These are phyloP conservation scores for Xylophagus ater DNA, from an alignment of 2,888 invertebrate species.

Conservation along the genomic window DNA sequence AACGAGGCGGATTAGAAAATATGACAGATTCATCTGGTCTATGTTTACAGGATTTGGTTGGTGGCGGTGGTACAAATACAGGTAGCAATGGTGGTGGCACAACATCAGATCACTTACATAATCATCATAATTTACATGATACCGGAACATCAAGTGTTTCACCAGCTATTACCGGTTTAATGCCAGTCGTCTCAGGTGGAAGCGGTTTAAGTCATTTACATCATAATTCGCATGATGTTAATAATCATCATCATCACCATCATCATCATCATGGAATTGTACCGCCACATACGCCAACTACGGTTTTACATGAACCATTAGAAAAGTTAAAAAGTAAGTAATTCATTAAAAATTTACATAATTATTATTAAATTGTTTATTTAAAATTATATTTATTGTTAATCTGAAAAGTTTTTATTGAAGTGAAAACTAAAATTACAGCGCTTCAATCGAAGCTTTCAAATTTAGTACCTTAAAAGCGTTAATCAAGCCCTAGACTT, in stretches of 20 bases:
- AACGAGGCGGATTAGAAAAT: slow-evolving; percentile 42
- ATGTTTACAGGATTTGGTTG: slow-evolving; percentile 58
- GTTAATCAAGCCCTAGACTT: no score
- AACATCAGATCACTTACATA: slow-evolving; percentile 35
- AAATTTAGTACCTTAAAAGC: no score
- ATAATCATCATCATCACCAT: slow-evolving; percentile 38
- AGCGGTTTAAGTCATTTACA: slow-evolving; percentile 35
- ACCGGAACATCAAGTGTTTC: slow-evolving; percentile 45
- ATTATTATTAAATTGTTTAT: no score
- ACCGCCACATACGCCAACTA: slow-evolving; percentile 44
- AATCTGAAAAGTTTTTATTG: no score
- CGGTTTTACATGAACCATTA: slow-evolving; percentile 48
- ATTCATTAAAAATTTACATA: no score
- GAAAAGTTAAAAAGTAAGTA: slow-evolving; percentile 61
- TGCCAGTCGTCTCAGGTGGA: slow-evolving; percentile 37
- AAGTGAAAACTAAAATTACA: no score
- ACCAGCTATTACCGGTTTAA: slow-evolving; percentile 46
- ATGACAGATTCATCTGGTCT: slow-evolving; percentile 49
- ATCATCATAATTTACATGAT: slow-evolving; percentile 43
- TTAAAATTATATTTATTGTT: no score
- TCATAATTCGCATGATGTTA: slow-evolving; percentile 39
- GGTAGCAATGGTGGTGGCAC: slow-evolving; percentile 40
- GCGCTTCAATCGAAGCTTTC: no score
- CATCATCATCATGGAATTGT: slow-evolving; percentile 46
- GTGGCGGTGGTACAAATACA: slow-evolving; percentile 43